phyloP scores from a whole-genome alignment of 23 tunicate genomes.

The Botrylloides violaceus region DNA sequence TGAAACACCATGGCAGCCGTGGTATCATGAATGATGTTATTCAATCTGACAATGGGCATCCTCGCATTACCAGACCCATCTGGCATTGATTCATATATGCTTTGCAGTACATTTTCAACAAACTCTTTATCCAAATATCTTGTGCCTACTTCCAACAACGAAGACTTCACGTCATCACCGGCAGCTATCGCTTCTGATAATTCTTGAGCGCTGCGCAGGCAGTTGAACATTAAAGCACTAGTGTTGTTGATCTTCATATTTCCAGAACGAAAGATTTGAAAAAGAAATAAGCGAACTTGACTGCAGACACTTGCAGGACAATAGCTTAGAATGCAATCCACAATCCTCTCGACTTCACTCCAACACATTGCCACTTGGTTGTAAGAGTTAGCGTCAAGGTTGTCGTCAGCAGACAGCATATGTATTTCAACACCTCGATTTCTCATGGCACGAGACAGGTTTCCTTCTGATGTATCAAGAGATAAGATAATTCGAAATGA shows the following conservation, averaged over 20 bases:
- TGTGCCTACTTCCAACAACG: neutral
- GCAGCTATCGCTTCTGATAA: conserved; percentile 5
- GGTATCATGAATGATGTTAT: neutral
- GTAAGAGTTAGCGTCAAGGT: neutral
- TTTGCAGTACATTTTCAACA: neutral
- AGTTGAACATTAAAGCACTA: neutral
- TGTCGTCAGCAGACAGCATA: conserved; percentile 4
- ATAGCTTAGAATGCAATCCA: conserved; percentile 7
- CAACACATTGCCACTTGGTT: neutral
- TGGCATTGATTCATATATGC: neutral
- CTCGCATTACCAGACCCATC: neutral
- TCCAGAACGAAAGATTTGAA: neutral
- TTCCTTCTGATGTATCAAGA: conserved; percentile 64
- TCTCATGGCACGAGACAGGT: conserved; percentile 92
- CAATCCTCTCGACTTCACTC: conserved; percentile 1
- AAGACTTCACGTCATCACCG: conserved; percentile 1
- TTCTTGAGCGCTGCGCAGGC: neutral
- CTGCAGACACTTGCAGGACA: neutral
- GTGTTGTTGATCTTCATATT: neutral
- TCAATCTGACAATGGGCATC: neutral
- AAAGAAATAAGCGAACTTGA: neutral
- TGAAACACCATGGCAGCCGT: conserved; percentile 5
- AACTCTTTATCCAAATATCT: neutral
- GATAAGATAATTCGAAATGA: conserved; percentile 76
- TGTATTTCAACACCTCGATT: conserved; percentile 85